phyloP scores from a whole-genome alignment of 2,888 invertebrate genomes.

The Nesidiocoris tenuis region DNA sequence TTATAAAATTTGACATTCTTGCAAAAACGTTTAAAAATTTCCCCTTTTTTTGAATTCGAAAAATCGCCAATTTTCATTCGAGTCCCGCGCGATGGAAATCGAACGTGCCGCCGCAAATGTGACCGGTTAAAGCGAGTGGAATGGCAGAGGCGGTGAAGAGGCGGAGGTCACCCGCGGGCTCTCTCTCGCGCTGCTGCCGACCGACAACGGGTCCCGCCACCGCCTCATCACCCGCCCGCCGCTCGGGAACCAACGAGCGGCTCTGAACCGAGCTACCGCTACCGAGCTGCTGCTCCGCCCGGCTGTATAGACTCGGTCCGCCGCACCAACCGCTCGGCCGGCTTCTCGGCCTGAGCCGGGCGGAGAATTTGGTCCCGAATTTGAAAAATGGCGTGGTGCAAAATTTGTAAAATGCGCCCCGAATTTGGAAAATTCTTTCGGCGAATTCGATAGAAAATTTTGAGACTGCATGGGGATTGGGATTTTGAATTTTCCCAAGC shows the following conservation, averaged over 20 bases:
- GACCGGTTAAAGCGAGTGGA: not conserved
- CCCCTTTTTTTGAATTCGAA: not conserved
- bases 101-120: too few species aligned
- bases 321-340: conserved; percentile 14
- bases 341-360: too few species aligned
- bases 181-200: conserved; percentile 38
- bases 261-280: not conserved
- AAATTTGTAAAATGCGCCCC: too few species aligned
- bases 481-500: too few species aligned
- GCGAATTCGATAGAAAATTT: too few species aligned
- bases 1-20: too few species aligned
- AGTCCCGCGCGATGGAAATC: too few species aligned
- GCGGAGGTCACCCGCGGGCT: conserved; percentile 48
- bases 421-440: too few species aligned
- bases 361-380: too few species aligned
- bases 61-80: not conserved
- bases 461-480: too few species aligned
- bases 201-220: conserved; percentile 15
- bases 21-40: too few species aligned
- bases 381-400: too few species aligned
- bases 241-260: not conserved
- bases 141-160: conserved; percentile 21
- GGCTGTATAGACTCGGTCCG: conserved; percentile 31
- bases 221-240: conserved; percentile 24
- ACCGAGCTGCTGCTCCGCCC: conserved; percentile 3